These are phyloP conservation scores for Agrochola litura DNA, from an alignment of 2,888 invertebrate genomes.

Conservation along the genomic window DNA sequence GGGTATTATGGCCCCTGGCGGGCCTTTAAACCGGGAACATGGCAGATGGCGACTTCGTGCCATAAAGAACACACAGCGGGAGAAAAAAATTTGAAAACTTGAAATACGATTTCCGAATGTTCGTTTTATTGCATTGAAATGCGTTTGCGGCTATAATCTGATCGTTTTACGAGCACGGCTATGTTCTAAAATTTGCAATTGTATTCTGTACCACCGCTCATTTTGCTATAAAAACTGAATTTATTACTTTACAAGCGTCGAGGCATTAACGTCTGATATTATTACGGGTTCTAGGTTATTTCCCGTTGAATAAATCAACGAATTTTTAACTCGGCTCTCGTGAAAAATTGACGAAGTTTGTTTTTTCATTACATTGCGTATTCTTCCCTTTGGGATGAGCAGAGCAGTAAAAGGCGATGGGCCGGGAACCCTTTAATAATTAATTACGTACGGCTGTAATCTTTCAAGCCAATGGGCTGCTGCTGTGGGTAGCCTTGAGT, in stretches of 20 bases:
- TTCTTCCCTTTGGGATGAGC: conserved; percentile 65
- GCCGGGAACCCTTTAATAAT: conserved; percentile 62
- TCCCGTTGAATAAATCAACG: conserved; percentile 68
- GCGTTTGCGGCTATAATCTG: conserved; percentile 83
- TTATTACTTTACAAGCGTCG: conserved; percentile 71
- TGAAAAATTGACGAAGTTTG: conserved; percentile 67
- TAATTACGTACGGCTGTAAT: conserved; percentile 65
- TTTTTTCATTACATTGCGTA: conserved; percentile 65
- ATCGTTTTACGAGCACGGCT: conserved; percentile 81
- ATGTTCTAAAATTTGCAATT: conserved; percentile 79
- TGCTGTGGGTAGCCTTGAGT: conserved; percentile 15
- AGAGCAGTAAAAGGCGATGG: conserved; percentile 63
- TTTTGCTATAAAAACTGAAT: conserved; percentile 71
- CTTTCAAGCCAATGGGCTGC: conserved; percentile 55
- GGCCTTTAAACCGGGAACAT: conserved; percentile 70
- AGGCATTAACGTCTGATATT: conserved; percentile 69
- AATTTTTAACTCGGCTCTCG: conserved; percentile 64
- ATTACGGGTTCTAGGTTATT: conserved; percentile 67
- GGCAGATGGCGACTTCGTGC: conserved; percentile 72
- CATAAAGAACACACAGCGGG: conserved; percentile 61
- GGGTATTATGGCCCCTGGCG: conserved; percentile 68
- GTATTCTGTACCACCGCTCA: conserved; percentile 74
- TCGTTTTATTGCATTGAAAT: conserved; percentile 82
- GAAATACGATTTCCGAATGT: conserved; percentile 82
- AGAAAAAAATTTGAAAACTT: conserved; percentile 78